Evolutionary conservation across 2,797 vertebrate species (phyloP).

Genomic region (Pseudopleuronectes americanus): DNA sequence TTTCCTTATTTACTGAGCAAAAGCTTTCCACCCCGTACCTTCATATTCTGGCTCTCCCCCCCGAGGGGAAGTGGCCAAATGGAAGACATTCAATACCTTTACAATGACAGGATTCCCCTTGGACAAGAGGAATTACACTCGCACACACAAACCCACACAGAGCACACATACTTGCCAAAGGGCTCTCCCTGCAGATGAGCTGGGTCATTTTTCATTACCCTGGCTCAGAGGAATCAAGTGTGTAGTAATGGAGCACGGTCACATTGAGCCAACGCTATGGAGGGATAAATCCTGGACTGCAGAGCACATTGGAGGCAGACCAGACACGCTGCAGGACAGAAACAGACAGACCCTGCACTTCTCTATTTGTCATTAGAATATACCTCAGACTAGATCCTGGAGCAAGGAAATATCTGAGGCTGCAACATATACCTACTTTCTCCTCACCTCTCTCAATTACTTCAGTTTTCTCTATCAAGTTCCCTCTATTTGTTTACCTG

Average conservation of each 20-base stretch:
- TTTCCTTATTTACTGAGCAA: slow-evolving; percentile 61
- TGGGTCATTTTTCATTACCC: slow-evolving; percentile 79
- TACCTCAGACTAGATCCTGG: slow-evolving; percentile 28
- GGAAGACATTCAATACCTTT: slow-evolving; percentile 77
- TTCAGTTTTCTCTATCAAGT: slow-evolving; percentile 13
- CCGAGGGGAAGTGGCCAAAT: slow-evolving; percentile 63
- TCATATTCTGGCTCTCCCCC: slow-evolving; percentile 49
- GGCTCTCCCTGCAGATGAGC: slow-evolving; percentile 79
- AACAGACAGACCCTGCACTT: slow-evolving; percentile 19
- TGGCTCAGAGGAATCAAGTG: slow-evolving; percentile 70
- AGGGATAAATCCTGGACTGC: slow-evolving; percentile 58
- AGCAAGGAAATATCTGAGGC: slow-evolving; percentile 20
- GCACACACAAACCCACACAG: slow-evolving; percentile 36
- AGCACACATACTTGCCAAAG: slow-evolving; percentile 66
- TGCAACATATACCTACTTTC: slow-evolving; percentile 14
- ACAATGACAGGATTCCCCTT: slow-evolving; percentile 74
- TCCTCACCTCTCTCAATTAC: slow-evolving; percentile 12
- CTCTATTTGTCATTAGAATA: slow-evolving; percentile 50
- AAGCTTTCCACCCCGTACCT: slow-evolving; percentile 46
- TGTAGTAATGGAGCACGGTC: slow-evolving; percentile 67
- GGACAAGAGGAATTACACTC: slow-evolving; percentile 55
- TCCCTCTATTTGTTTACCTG: slow-evolving; percentile 20
- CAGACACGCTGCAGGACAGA: slow-evolving; percentile 38
- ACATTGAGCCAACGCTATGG: slow-evolving; percentile 63
- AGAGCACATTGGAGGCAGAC: slow-evolving; percentile 31